These are phyloP conservation scores for Heliocidaris erythrogramma DNA, from an alignment of 35 echinoderm and acorn worm species.

Conservation along the genomic window DNA sequence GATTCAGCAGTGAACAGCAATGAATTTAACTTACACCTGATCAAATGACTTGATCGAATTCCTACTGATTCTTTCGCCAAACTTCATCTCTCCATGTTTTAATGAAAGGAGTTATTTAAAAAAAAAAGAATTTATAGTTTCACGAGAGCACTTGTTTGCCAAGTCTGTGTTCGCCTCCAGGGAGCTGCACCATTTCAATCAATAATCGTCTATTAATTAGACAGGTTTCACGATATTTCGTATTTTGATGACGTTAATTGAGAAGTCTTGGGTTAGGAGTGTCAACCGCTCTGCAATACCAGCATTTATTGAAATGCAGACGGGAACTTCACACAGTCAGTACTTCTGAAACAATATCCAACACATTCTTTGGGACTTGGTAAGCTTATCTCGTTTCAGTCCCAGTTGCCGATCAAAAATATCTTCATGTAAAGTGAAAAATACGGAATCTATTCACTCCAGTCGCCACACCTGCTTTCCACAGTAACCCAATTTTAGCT, in stretches of 20 bases:
- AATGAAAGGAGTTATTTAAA: too few species aligned
- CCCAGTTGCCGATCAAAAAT: not conserved
- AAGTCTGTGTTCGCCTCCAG: too few species aligned
- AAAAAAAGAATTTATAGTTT: too few species aligned
- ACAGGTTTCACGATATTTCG: too few species aligned
- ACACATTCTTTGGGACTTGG: not conserved
- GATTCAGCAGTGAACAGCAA: not conserved
- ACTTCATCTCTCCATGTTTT: not conserved
- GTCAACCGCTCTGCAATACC: too few species aligned
- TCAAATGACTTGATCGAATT: not conserved
- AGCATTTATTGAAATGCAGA: too few species aligned
- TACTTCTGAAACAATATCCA: not conserved
- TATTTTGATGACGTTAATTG: too few species aligned
- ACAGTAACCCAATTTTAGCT: not conserved
- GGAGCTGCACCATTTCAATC: too few species aligned
- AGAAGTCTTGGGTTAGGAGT: too few species aligned
- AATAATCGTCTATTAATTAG: too few species aligned
- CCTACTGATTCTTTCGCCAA: not conserved
- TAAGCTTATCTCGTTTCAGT: not conserved
- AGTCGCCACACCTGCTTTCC: not conserved
- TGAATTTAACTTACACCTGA: not conserved
- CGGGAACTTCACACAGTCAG: too few species aligned
- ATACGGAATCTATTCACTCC: not conserved
- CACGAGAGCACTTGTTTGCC: too few species aligned
- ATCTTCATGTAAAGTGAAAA: not conserved